Conservation (phyloP, 2,797 vertebrate species). For the Sebastes taczanowskii region DNA sequence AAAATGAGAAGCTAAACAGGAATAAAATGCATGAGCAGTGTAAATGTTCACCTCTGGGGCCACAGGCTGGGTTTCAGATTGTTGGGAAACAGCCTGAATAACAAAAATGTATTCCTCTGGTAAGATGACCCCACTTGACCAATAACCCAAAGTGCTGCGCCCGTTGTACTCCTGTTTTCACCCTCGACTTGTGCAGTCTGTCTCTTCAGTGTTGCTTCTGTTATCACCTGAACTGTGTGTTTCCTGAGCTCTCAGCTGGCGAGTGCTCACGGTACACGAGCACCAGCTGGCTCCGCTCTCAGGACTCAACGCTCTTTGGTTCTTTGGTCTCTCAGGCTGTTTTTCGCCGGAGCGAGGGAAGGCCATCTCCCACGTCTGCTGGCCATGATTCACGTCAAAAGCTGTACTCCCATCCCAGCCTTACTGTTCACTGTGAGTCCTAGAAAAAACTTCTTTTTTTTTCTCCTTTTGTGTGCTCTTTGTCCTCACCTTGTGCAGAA, state of each 20-base stretch:
- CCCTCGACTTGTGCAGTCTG: background rate
- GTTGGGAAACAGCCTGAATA: background rate
- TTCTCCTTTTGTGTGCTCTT: background rate
- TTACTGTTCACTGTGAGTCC: slow-evolving; percentile 87
- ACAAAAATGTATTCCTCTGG: no score
- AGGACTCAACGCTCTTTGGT: background rate
- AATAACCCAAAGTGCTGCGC: background rate
- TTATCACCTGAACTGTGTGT: slow-evolving; percentile 9
- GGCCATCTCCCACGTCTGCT: slow-evolving; percentile 87
- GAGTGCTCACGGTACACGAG: background rate
- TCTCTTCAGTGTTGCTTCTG: background rate
- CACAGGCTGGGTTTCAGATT: background rate
- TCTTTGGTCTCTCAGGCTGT: slow-evolving; percentile 76
- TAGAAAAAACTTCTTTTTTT: background rate
- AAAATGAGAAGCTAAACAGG: background rate
- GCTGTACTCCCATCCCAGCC: slow-evolving; percentile 89
- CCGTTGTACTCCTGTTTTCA: background rate
- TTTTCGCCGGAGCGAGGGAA: slow-evolving; percentile 89
- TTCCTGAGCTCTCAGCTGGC: slow-evolving; percentile 12
- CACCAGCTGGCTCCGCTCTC: slow-evolving; percentile 51
- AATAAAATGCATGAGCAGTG: background rate
- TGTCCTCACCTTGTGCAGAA: background rate
- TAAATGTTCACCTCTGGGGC: background rate
- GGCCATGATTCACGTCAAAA: slow-evolving; percentile 89
- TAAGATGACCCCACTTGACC: background rate